Base-by-base conservation (phyloP, 2,888 invertebrate species). In the Drosophila mercatorum region DNA sequence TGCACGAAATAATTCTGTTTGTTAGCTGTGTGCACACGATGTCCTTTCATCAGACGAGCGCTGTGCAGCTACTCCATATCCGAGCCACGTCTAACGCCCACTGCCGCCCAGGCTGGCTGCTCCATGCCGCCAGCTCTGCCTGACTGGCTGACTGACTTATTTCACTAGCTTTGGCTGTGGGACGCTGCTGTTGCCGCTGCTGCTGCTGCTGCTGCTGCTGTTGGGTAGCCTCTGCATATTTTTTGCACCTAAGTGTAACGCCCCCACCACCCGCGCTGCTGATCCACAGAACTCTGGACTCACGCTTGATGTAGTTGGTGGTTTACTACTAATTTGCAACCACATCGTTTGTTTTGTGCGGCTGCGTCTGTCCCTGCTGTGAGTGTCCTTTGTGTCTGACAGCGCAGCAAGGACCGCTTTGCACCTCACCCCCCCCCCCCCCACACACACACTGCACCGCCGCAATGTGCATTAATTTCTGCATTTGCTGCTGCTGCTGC, bases 251-350 rank as follows among this genome's bases (percentile, higher is more conserved):
- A 78, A 75, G 63, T 67, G 78, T 65, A 64, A 28, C 63, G n/a
- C 17, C 40, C 10, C 1, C 38, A 26, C 5, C 55, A n/a, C 40
- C 22, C 58, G n/a, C 47, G 10, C 6, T 11, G 49, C 68, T 69
- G 61, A 62, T 72, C 73, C 77, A 67, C 61, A 66, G 59, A 43
- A 17, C 17, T 53, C 58, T 61, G 74, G 60, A 78, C 81, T 78
- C 80, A 73, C 79, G 81, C 81, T 83, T 86, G 84, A 86, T 86
- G 85, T 88, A 88, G 85, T 86, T 86, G 84, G 81, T 88, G 89
- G 85, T 86, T 86, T 86, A 85, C 85, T 86, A 88, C 85, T 86
- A 88, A 88, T 86, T 85, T 85, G 85, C 85, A 85, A 85, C 85
- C 85, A 88, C 89, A 86, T 88, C 85, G 89, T 88, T 86, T 86